Percentiles rank a stretch among this genome's conserved stretches.
These are phyloP conservation scores for Esox lucius DNA, from an alignment of 2,797 vertebrate genomes.

Conservation along the genomic window DNA sequence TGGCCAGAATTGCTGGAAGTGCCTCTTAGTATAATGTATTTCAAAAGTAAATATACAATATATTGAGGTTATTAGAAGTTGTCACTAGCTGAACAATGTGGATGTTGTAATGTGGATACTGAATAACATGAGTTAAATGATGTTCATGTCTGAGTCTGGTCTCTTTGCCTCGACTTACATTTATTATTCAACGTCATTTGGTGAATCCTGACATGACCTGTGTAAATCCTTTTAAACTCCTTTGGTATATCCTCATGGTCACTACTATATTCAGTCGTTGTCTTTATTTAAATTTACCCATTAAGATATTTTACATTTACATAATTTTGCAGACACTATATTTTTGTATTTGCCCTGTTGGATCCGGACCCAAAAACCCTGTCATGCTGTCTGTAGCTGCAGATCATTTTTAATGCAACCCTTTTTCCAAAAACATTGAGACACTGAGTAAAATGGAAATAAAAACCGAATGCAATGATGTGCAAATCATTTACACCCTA, in stretches of 20 bases:
- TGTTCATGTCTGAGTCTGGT: conserved; percentile 59
- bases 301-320: not conserved
- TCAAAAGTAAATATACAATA: conserved; percentile 86
- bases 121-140: conserved; percentile 90
- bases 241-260: not conserved
- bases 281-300: not conserved
- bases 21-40: conserved; percentile 94
- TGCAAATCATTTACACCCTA: too few relatives aligned
- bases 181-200: not conserved
- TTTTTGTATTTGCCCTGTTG: too few relatives aligned
- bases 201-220: not conserved
- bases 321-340: too few relatives aligned
- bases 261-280: not conserved
- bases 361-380: too few relatives aligned
- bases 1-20: conserved; percentile 97
- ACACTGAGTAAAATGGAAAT: too few relatives aligned
- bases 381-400: too few relatives aligned
- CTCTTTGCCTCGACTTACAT: conserved; percentile 48
- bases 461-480: too few relatives aligned
- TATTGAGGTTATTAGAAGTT: conserved; percentile 90
- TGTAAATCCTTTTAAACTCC: not conserved
- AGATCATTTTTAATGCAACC: too few relatives aligned
- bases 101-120: conserved; percentile 93
- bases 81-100: conserved; percentile 91
- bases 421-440: too few relatives aligned